Base-by-base conservation (phyloP, 2,113 vertebrate species). In the Ploceus nigricollis region DNA sequence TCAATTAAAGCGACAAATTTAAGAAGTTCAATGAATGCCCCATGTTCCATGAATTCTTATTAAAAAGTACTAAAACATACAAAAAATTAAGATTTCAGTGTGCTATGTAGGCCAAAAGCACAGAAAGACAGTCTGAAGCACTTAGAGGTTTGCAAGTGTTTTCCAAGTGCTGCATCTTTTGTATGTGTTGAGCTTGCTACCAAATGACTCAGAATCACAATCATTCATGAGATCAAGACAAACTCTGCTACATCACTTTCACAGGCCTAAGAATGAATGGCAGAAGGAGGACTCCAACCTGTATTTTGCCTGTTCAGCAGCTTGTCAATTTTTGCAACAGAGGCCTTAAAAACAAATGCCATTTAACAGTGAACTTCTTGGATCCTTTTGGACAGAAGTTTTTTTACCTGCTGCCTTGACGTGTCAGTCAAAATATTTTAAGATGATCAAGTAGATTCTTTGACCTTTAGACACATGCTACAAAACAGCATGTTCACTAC, bases 181-280 rank as follows among this genome's bases (percentile, higher is more conserved):
- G 7, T 21, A 37, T 0, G 0, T 22, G 3, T 31, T 58, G 2
- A 92, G 7, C 13, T 73, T 60, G 12, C 21, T 28, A 50, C 23
- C 51, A 94, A 68, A 44, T 15, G 8, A 81, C 23, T 84, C 6
- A 5, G 13, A 50, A 48, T 7, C 23, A 11, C 20, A 45, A 14
- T 17, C 22, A 21, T 11, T 72, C 27, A 15, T 1, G 15, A 81
- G 3, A 24, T 48, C 20, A 56, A 76, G 53, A 61, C 13, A 37
- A 82, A 66, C 11, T 51, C 28, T 40, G 21, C 15, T 61, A 39
- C 11, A 40, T 44, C 8, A 45, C 21, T 70, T 76, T n/a, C 9
- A 71, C 7, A 77, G 8, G 21, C 21, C 31, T 64, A 66, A 63
- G 35, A 80, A 83, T 5, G 6, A 66, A 64, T 7, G 6, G 27